A percentile compares a stretch with the other conserved stretches of the same genome.
These are phyloP conservation scores for Cossypha caffra DNA, from an alignment of 2,797 vertebrate species.

Conservation along the genomic window DNA sequence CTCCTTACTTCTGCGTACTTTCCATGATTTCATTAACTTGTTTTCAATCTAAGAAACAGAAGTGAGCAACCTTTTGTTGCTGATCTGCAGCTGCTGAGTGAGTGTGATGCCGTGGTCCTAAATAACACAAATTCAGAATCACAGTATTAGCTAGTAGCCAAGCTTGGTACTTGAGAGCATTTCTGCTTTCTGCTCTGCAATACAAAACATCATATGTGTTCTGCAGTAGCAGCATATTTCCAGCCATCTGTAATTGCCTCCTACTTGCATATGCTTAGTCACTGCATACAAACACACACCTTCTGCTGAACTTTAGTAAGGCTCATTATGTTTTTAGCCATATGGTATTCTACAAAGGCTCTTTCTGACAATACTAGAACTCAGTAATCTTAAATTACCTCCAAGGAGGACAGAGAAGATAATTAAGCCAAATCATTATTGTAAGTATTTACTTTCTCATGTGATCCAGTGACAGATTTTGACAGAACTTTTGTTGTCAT, in stretches of 20 bases:
- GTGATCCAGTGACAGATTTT: not conserved
- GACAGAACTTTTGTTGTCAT: not conserved
- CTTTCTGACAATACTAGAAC: constrained; percentile 12
- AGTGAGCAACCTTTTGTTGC: constrained; percentile 4
- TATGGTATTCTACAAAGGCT: constrained; percentile 42
- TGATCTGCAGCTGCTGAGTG: not conserved
- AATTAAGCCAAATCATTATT: not conserved
- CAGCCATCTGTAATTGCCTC: constrained; percentile 73
- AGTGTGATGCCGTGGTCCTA: not conserved
- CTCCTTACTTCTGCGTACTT: not conserved
- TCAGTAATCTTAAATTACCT: constrained; percentile 9
- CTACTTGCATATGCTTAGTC: constrained; percentile 71
- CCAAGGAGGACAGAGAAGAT: not conserved
- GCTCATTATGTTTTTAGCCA: constrained; percentile 39
- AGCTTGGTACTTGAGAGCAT: not conserved
- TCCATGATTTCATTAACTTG: not conserved
- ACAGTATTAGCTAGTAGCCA: not conserved
- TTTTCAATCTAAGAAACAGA: not conserved
- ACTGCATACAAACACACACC: constrained; percentile 67
- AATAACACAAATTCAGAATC: not conserved
- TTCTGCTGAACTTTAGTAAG: constrained; percentile 65
- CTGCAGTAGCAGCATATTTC: constrained; percentile 73
- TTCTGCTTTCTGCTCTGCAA: constrained; percentile 54
- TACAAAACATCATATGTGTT: constrained; percentile 71
- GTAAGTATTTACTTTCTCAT: not conserved